These are phyloP conservation scores for Astyanax mexicanus DNA, from an alignment of 2,797 vertebrate genomes.

Conservation along the genomic window DNA sequence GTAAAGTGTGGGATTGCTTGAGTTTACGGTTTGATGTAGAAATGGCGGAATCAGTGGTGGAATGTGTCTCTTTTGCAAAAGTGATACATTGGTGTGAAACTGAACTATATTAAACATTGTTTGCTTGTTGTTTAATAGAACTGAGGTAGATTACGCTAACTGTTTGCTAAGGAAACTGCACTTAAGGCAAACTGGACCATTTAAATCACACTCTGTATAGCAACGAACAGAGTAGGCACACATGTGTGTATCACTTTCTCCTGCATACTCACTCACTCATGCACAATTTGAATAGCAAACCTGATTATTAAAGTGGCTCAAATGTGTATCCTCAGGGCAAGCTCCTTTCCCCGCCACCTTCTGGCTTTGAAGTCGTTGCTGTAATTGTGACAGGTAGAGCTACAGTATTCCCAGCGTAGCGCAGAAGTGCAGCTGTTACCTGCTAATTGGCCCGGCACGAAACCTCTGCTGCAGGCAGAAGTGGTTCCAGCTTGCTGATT, in stretches of 20 bases:
- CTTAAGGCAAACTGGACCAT: too few species aligned
- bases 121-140: too few species aligned
- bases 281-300: conserved; percentile 14
- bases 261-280: not conserved
- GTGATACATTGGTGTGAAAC: too few species aligned
- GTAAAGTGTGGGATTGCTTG: too few species aligned
- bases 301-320: conserved; percentile 37
- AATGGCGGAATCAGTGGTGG: too few species aligned
- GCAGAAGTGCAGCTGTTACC: conserved; percentile 47
- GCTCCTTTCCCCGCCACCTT: conserved; percentile 21
- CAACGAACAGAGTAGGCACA: too few species aligned
- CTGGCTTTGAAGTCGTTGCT: conserved; percentile 49
- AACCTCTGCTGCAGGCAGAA: not conserved
- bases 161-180: not conserved
- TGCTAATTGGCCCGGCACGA: conserved; percentile 35
- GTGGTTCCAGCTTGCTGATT: not conserved
- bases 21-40: too few species aligned
- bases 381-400: conserved; percentile 45
- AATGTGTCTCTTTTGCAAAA: too few species aligned
- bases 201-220: too few species aligned
- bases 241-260: not conserved
- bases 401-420: conserved; percentile 39
- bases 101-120: too few species aligned
- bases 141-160: too few species aligned
- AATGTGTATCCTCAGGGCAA: conserved; percentile 43